Percentiles rank a stretch among this genome's conserved stretches.
Evolutionary conservation across 2,113 vertebrate genomes (phyloP).

Genomic region (Triplophysa dalaica): DNA sequence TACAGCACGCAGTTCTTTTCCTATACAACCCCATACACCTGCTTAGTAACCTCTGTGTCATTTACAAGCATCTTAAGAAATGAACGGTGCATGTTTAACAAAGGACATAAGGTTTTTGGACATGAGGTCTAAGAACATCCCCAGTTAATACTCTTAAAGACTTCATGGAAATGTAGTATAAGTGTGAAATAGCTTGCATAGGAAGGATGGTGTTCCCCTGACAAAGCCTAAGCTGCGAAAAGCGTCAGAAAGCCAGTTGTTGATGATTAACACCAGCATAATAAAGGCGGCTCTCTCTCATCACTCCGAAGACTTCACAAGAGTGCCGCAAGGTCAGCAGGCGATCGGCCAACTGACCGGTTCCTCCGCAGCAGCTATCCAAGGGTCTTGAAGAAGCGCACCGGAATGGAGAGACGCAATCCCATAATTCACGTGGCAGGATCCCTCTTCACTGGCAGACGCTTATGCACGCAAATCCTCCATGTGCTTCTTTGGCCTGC

Average conservation of each 20-base stretch:
- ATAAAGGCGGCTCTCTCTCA: conserved; percentile 67
- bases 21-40: background rate
- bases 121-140: background rate
- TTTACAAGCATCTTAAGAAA: background rate
- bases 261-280: conserved; percentile 58
- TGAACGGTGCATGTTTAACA: background rate
- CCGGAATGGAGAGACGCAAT: conserved; percentile 26
- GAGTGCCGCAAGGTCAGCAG: conserved; percentile 69
- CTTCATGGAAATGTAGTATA: background rate
- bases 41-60: background rate
- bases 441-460: conserved; percentile 64
- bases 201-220: conserved; percentile 15
- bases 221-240: conserved; percentile 39
- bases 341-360: conserved; percentile 60
- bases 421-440: conserved; percentile 46
- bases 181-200: background rate
- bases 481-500: conserved; percentile 68
- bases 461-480: conserved; percentile 65
- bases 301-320: conserved; percentile 61
- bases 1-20: background rate
- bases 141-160: background rate
- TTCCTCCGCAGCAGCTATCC: conserved; percentile 8
- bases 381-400: conserved; percentile 28
- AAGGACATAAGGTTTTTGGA: background rate
- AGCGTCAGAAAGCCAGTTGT: conserved; percentile 43